These are phyloP conservation scores for Centropus unirufus DNA, from an alignment of 2,113 vertebrate genomes.

Conservation along the genomic window DNA sequence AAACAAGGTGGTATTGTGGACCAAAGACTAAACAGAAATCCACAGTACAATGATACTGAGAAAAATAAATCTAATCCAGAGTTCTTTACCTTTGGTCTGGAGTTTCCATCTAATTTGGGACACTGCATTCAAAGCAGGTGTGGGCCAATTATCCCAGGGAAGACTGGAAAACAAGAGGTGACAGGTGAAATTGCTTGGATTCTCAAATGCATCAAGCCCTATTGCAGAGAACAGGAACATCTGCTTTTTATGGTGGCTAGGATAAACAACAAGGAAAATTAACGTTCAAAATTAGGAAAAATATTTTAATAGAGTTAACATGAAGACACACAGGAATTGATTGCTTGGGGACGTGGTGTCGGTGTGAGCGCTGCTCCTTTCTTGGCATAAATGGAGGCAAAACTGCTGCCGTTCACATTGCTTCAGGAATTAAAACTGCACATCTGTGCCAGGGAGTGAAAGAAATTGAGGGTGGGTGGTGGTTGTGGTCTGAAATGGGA, in stretches of 20 bases:
- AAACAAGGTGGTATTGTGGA: no score
- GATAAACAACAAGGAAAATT: background rate
- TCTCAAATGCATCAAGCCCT: background rate
- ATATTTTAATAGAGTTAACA: no score
- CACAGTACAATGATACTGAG: background rate
- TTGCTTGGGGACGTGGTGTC: background rate
- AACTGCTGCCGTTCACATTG: accelerated
- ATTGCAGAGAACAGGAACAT: background rate
- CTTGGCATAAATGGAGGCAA: background rate
- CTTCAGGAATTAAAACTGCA: background rate
- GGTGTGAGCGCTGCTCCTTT: background rate
- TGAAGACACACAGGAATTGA: background rate
- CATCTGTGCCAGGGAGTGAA: background rate
- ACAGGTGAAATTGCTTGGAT: background rate
- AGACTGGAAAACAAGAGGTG: background rate
- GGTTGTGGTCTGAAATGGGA: background rate
- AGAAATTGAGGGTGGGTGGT: accelerated
- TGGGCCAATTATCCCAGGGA: background rate
- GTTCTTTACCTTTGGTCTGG: background rate
- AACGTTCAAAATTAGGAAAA: background rate
- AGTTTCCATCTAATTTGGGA: background rate
- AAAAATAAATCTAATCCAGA: background rate
- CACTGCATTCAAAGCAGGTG: background rate
- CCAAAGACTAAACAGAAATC: background rate
- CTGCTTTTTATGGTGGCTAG: background rate